Base-by-base conservation (phyloP, 2,888 invertebrate genomes). In the Polyploca ridens region DNA sequence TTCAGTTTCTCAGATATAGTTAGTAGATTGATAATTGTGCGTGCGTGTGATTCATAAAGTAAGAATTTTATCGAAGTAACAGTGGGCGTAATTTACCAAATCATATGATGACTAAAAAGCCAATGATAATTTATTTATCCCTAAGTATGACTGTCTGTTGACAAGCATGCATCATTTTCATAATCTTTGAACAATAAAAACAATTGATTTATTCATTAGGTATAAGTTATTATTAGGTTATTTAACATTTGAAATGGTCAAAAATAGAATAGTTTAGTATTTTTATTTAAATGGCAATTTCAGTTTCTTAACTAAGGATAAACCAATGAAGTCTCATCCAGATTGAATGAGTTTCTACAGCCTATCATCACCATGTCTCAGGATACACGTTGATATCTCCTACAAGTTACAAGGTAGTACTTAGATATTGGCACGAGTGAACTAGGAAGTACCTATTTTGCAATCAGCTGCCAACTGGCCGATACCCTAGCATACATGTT, bases 361-460 rank as follows among this genome's bases (percentile, higher is more conserved):
- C n/a, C 10, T 10, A 19, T 19, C 54, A 3, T 46, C 6, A 54
- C 16, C 54, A 8, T 16, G 49, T 49, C 49, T 49, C 49, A 49
- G 49, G 16, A 16, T 16, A 16, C 16, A 4, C 16, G 49, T 16
- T 16, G 14, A 49, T 16, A 54, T 19, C 19, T 54, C 19, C 54
- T 54, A 54, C 19, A 10, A 54, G 54, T 54, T 54, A 19, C 10
- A 19, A 54, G 27, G 19, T 54, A 7, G 54, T 54, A 19, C 16
- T 5, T 7, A 64, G 58, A 38, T 59, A 41, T 63, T 66, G 72
- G 66, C 72, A 73, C 73, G 74, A 74, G 74, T 65, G 63, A 73
- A 63, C 63, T 69, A 74, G 81, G 82, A 81, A 79, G 73, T 74
- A n/a, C n/a, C n/a, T n/a, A 61, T 63, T 74, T 69, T 65, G 63